phyloP scores from a whole-genome alignment of 2,113 vertebrate species.

The Sminthopsis crassicaudata region DNA sequence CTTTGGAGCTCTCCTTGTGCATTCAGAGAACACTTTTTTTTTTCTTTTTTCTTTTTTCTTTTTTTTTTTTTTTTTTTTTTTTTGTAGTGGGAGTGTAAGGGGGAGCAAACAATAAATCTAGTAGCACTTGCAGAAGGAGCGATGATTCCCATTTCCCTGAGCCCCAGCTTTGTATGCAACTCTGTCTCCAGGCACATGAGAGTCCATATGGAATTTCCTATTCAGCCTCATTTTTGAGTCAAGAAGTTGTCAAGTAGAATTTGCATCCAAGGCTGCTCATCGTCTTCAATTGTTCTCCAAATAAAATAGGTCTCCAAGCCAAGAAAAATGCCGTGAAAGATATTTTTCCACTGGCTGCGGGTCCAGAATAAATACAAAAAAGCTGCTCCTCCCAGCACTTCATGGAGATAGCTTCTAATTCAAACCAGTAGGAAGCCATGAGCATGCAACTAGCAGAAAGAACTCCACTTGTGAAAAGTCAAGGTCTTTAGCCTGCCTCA shows the following conservation, averaged over 20 bases:
- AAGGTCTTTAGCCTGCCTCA: slow-evolving; percentile 80
- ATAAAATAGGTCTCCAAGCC: slow-evolving; percentile 83
- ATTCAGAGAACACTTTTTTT: neutral
- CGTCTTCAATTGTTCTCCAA: slow-evolving; percentile 88
- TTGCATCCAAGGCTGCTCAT: slow-evolving; percentile 83
- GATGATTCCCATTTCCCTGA: neutral
- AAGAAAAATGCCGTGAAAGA: slow-evolving; percentile 85
- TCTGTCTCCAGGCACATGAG: slow-evolving; percentile 30
- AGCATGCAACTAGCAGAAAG: slow-evolving; percentile 18
- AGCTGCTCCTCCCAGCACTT: slow-evolving; percentile 79
- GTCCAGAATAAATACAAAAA: slow-evolving; percentile 89
- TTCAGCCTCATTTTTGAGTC: slow-evolving; percentile 57
- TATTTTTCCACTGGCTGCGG: slow-evolving; percentile 87
- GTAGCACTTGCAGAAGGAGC: neutral
- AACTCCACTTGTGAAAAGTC: slow-evolving; percentile 76
- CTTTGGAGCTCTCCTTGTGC: fast-evolving
- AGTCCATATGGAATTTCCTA: slow-evolving; percentile 52
- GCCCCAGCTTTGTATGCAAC: neutral
- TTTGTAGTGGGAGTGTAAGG: neutral
- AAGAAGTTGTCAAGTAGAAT: slow-evolving; percentile 66
- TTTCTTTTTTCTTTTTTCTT: neutral
- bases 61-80: neutral
- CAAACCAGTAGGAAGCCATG: slow-evolving; percentile 61
- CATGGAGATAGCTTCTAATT: slow-evolving; percentile 75
- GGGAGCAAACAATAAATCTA: fast-evolving